Evolutionary conservation across 2,797 vertebrate species (phyloP), one percentile per base, ranked within the genome.

Genomic region (Lindbergichthys nudifrons): DNA sequence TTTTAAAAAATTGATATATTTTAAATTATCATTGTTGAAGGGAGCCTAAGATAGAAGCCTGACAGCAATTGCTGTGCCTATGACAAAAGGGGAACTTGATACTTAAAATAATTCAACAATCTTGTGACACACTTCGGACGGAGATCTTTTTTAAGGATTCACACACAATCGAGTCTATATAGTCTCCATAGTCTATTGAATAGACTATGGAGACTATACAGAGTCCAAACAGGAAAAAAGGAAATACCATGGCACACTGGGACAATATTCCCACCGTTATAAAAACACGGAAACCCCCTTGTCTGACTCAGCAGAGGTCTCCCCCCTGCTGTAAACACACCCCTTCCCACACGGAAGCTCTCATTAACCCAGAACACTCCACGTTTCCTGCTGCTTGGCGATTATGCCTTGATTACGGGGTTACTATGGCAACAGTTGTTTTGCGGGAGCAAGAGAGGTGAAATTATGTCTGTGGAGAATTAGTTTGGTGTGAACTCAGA

Each of bases 201-300:
- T 23, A 79, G 68, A 57, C 12, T 2, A 54, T 79, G 48, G 53
- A 75, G 58, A 65, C 42, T 45, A 53, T 8, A 43, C 21, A 64
- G 23, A 62, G 4, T 23, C 7, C 32, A 57, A 4, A 70, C 67
- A 74, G 73, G 80, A 73, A 80, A 71, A 45, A 50, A 42, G 5
- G 58, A 78, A 81, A 70, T 10, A 21, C 5, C 18, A 39, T 5
- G 23, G 16, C 72, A 80, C 68, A 64, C 41, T 57, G 63, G 51
- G 88, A 80, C 81, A 87, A 66, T 62, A 78, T 84, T 83, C 77
- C 78, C 80, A 84, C 51, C 66, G 53, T 82, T 63, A 78, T 78
- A 78, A 87, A 83, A 76, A 80, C 75, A 89, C 56, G 90, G 89
- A 87, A 92, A 92, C 87, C 75, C 88, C 87, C 86, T 77, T 86